Evolutionary conservation across 2,888 invertebrate genomes (phyloP).

Genomic region (Calephelis perditalis): DNA sequence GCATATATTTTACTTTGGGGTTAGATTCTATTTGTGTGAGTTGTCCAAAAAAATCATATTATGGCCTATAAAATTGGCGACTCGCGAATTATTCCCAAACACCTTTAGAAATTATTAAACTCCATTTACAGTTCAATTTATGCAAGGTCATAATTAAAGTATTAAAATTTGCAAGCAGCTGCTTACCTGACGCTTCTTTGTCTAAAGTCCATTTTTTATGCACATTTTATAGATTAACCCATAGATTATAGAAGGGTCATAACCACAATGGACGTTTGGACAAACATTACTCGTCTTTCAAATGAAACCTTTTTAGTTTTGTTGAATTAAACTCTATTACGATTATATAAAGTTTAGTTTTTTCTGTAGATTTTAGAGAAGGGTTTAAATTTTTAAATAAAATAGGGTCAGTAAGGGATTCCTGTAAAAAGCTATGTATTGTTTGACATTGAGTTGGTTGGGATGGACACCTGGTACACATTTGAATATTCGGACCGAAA

Average conservation of each 20-base stretch:
- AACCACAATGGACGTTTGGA: slow-evolving; percentile 36
- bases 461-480: slow-evolving; percentile 5
- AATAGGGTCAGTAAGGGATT: slow-evolving; percentile 11
- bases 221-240: slow-evolving; percentile 33
- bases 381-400: slow-evolving; percentile 9
- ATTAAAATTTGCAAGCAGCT: slow-evolving; percentile 38
- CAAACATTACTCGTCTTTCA: slow-evolving; percentile 26
- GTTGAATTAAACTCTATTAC: background rate
- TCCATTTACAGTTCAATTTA: slow-evolving; percentile 9
- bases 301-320: background rate
- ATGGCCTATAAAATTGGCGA: no score
- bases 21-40: no score
- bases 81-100: background rate
- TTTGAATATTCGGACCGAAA: background rate
- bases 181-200: slow-evolving; percentile 49
- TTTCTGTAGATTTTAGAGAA: background rate
- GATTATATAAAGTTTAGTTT: background rate
- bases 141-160: slow-evolving; percentile 12
- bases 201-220: slow-evolving; percentile 29
- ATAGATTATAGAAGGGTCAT: slow-evolving; percentile 36
- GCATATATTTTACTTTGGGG: no score
- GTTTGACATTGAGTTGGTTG: background rate
- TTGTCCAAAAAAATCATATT: no score
- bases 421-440: slow-evolving; percentile 9
- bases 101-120: slow-evolving; percentile 9